Evolutionary conservation across 2,113 vertebrate genomes (phyloP), one percentile per base, ranked within the genome.

Genomic region (Xiphophorus couchianus): DNA sequence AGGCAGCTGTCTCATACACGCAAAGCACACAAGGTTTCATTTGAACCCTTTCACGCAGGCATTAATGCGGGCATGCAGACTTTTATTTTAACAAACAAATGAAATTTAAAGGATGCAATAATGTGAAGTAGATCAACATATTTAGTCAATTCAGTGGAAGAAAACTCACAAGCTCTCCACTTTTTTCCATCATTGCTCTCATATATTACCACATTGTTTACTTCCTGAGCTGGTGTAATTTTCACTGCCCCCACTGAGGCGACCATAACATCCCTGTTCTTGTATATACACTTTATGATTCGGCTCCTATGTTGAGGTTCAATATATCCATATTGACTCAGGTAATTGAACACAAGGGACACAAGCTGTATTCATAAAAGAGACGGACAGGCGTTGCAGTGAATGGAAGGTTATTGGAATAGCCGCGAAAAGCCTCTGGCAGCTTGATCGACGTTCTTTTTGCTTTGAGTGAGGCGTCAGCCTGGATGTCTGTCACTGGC

Each of bases 1-100:
- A 86, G 65, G 90, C 93, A 92, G 91, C 93, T 94, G 93, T 80
- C 88, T 86, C 82, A 84, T 78, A 86, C 90, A 89, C 90, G 86
- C 87, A 86, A 90, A 25, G 74, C 82, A 87, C 84, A 87, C 81
- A 86, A 12, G 75, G 78, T 86, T 69, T 83, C 80, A 44, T 58
- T 73, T 82, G 77, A 89, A 86, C 82, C 72, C 76, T 80, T 76
- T 84, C 86, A 84, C 74, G 69, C 74, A 51, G 69, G 48, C 79
- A 73, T 76, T 72, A 85, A 73, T 83, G 79, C 72, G 68, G 74
- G 74, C 83, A 73, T 78, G 77, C 35, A 70, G 54, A 86, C 68
- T 82, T 83, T 71, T 85, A 78, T 82, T 77, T 86, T 71, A 81
- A 66, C 0, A 27, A 44, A 4, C 70, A 13, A 69, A 84, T 84